Evolutionary conservation across 1,140 invertebrate species (phyloP).

Genomic region (Apis florea): DNA sequence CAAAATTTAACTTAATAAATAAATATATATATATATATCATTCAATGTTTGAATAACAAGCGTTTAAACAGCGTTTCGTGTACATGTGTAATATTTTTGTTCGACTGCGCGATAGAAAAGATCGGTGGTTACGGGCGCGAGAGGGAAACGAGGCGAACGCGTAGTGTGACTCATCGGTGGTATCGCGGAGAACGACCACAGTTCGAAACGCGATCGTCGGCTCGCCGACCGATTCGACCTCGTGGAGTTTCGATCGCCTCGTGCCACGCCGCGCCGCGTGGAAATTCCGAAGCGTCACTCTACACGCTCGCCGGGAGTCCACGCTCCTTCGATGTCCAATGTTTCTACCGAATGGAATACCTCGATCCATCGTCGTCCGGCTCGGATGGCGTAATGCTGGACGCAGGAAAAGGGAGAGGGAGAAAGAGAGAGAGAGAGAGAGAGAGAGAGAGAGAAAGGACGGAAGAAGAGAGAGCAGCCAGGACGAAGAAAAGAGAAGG

Average conservation of each 20-base stretch:
- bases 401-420: not conserved
- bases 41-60: no score
- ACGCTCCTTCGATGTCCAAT: not conserved
- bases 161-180: constrained; percentile 22
- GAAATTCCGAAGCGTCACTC: constrained; percentile 29
- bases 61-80: no score
- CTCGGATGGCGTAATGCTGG: constrained; percentile 3
- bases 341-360: no score
- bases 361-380: not conserved
- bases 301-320: no score
- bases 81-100: no score
- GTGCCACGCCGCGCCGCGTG: not conserved
- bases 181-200: not conserved
- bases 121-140: no score
- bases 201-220: not conserved
- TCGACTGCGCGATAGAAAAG: no score
- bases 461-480: no score
- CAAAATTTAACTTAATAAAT: no score
- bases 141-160: not conserved
- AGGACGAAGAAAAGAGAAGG: not conserved
- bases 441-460: no score
- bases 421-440: not conserved
- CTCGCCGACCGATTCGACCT: not conserved
- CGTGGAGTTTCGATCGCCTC: not conserved
- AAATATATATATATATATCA: no score